Base-by-base conservation (phyloP, 2,797 vertebrate genomes). In the Argya squamiceps region DNA sequence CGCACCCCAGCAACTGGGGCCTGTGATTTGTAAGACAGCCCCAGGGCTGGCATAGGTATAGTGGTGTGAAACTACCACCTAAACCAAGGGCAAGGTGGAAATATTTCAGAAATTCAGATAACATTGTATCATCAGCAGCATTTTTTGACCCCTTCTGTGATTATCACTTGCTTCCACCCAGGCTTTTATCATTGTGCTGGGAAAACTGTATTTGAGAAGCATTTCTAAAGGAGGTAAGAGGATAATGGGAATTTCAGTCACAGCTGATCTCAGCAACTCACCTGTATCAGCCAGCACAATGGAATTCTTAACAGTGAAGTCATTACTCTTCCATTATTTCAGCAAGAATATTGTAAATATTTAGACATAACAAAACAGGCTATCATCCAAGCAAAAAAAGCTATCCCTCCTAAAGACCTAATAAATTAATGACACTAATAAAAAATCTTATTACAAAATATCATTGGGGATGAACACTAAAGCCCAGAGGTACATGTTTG, bases 21-120 rank as follows among this genome's bases (percentile, higher is more conserved):
- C 62, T 90, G 58, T 1, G 0, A 63, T 70, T 80, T 55, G 13
- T 20, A 17, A 41, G 44, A 29, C 65, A 20, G 60, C 19, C 56
- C 52, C 30, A 29, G 30, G n/a, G 30, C 23, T 56, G 44, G 15
- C 0, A 0, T 4, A 12, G n/a, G 6, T 32, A 24, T 1, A 44
- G 36, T 2, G 8, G 9, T 41, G 19, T 23, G 36, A 36, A 84
- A 73, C 15, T 18, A 11, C 11, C 24, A 23, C 6, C 24, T 73
- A 53, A 88, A 80, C 7, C 21, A 22, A 34, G 6, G 43, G 21
- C 13, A 74, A 46, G 34, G 30, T 50, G 50, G 44, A 2, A 30
- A 53, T 50, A n/a, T 55, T 73, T 75, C 55, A 82, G 80, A 82
- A 86, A 76, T 62, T 59, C 55, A 34, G 16, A 41, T 37, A 63